Evolutionary conservation across 1,140 invertebrate species (phyloP), one percentile per base, ranked within the genome.

Genomic region (Halictus rubicundus): DNA sequence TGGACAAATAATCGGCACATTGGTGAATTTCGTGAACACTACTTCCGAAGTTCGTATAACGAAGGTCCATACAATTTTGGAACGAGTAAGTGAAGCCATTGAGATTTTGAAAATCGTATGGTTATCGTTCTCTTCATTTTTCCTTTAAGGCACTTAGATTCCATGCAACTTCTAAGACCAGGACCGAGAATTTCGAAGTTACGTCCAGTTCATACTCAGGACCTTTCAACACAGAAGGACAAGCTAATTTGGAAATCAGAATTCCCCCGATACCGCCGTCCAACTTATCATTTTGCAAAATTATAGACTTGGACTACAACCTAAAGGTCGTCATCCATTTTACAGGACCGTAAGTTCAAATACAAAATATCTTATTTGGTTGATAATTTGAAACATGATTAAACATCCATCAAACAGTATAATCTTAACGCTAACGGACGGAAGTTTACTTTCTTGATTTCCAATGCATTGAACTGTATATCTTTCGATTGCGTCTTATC

Each of bases 1-100:
- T 16, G 95, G 95, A 0, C 95, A 96, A 91, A 90, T 91, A 37
- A 94, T 96, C 86, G 94, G 95, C 3, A 90, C 95, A 9, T 92
- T 90, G 49, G 88, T 95, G 25, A 93, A 95, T 82, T 93, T 95
- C 37, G 94, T 95, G 66, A 95, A 95, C 76, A 93, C 93, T n/a
- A 95, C 95, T 23, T 94, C 94, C 88, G 39, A 93, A 94, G 52
- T 90, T 16, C 90, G 94, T 66, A 89, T 96, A 10, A 90, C 91
- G 14, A 90, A 92, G 27, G 91, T 96, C 0, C 94, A 94, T 83
- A 89, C 95, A 73, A 93, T 94, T 80, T 85, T 96, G 14, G 92
- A 94, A 81, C 95, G 95, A 91, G 94, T 95, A 46, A 91, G 94
- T 52, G 25, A 12, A 12, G 25, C 6, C 0, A 1, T 19, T 16